Evolutionary conservation across 2,888 invertebrate species (phyloP).

Genomic region (Noctua janthina): DNA sequence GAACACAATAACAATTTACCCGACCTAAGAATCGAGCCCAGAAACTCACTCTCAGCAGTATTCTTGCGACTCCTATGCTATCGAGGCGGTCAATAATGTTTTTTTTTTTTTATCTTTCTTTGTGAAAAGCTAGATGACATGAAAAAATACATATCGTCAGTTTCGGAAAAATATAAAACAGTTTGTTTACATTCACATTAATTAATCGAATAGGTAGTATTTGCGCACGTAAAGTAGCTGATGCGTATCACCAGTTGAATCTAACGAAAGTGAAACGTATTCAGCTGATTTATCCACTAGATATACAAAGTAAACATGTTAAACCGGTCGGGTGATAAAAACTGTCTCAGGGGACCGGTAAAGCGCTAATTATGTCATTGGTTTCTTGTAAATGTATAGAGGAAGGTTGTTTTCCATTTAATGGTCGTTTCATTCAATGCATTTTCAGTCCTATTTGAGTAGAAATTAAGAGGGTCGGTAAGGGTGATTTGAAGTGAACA

Average conservation of each 20-base stretch:
- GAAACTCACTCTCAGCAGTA: background rate
- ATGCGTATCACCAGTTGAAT: slow-evolving; percentile 6
- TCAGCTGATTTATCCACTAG: slow-evolving; percentile 20
- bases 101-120: background rate
- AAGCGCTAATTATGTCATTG: slow-evolving; percentile 56
- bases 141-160: background rate
- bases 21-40: background rate
- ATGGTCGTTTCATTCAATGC: background rate
- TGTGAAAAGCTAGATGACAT: background rate
- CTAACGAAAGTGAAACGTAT: slow-evolving; percentile 54
- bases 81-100: background rate
- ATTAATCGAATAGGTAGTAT: slow-evolving; percentile 9
- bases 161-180: slow-evolving; percentile 3
- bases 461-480: background rate
- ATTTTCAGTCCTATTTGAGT: background rate
- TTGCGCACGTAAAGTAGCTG: background rate
- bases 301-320: slow-evolving; percentile 28
- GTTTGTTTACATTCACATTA: background rate
- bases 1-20: background rate
- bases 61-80: background rate
- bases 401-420: background rate
- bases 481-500: background rate
- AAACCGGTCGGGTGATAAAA: slow-evolving; percentile 53
- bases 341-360: slow-evolving; percentile 35
- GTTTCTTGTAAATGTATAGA: slow-evolving; percentile 14